Evolutionary conservation across 2,113 vertebrate genomes (phyloP).

Genomic region (Furnarius figulus): DNA sequence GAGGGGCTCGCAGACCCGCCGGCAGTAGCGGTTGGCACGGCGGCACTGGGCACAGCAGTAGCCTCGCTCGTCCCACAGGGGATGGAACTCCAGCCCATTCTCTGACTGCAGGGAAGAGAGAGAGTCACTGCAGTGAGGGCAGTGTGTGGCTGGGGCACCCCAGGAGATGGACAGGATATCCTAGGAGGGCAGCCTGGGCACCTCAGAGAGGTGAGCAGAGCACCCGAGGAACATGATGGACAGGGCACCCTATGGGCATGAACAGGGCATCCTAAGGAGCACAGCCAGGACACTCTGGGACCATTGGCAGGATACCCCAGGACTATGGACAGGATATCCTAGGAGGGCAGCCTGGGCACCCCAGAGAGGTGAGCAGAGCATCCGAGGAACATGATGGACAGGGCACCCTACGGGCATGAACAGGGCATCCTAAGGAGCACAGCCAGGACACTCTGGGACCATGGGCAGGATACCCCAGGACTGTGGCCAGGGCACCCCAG

Average conservation of each 20-base stretch:
- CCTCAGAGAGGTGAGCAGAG: not conserved
- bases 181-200: too few relatives aligned
- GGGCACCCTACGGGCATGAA: not conserved
- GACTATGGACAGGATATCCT: not conserved
- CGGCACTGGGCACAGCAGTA: constrained; percentile 92
- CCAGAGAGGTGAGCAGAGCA: not conserved
- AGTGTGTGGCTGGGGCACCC: accelerated
- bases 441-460: not conserved
- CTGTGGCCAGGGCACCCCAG: not conserved
- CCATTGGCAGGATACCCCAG: accelerated
- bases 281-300: accelerated
- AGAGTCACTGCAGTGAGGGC: accelerated
- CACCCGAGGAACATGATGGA: accelerated
- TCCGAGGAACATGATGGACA: accelerated
- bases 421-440: not conserved
- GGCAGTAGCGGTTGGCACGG: constrained; percentile 89
- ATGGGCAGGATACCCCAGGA: accelerated
- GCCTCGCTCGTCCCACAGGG: constrained; percentile 87
- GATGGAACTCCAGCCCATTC: constrained; percentile 87
- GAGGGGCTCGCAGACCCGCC: constrained; percentile 88
- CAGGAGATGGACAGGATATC: accelerated
- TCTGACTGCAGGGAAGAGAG: constrained; percentile 80
- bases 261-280: not conserved
- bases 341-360: not conserved
- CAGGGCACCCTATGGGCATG: not conserved